Evolutionary conservation across 64 coral and sea anemone genomes (phyloP), one percentile per base, ranked within the genome.

Genomic region (Orbicella faveolata): DNA sequence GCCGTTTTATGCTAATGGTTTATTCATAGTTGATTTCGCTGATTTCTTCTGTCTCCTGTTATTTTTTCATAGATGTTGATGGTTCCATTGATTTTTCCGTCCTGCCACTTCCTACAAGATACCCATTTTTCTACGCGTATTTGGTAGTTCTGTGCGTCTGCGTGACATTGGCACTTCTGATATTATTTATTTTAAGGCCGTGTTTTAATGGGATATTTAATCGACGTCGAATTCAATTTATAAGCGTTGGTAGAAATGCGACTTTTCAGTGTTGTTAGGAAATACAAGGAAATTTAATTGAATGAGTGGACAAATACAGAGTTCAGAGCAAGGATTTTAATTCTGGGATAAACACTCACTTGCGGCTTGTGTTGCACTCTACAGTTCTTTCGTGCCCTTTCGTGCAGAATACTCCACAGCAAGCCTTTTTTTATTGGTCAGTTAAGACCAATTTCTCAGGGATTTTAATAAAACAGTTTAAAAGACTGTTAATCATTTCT

Each of bases 11-110:
- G 18, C 64, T 67, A 19, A n/a, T 69, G 21, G 9, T 69, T 69
- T 69, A 26, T 69, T 25, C 21, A n/a, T 21, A 69, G 20, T 25
- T 63, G 10, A 63, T 67, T 21, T 67, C 4, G 17, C 64, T 67
- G 17, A 67, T 67, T 67, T 67, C 19, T n/a, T n/a, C 20, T 78
- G 5, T 18, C 19, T 67, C 1, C 64, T 84, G 8, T 39, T 30
- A 30, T 30, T 30, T 30, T 52, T 26, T 84, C 64, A 8, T 67
- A 84, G 82, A 64, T 30, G 62, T 6, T 2, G 21, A 69, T 84
- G 82, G 82, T 41, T 72, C 82, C 12, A 84, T 84, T 16, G 82
- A 70, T 7, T 84, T 52, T 70, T 84, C 82, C 2, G 19, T 70
- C 0, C 82, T 84, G n/a, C 37, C 63, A 14, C 41, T 84, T 17